Evolutionary conservation across 2,797 vertebrate species (phyloP), one percentile per base, ranked within the genome.

Genomic region (Meda fulgida): DNA sequence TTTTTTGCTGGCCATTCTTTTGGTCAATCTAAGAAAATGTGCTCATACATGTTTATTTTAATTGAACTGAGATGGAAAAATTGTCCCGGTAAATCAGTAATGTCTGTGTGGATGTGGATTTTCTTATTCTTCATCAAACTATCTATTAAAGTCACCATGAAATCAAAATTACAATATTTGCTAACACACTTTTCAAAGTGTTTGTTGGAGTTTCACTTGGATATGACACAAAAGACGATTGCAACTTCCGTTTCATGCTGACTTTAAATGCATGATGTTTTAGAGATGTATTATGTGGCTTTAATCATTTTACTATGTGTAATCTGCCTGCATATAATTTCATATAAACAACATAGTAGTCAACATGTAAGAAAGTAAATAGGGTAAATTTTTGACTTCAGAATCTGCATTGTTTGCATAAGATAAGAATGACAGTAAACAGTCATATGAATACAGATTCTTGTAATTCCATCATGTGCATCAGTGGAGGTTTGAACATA

Each of bases 401-500:
- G n/a, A 40, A 36, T 77, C 7, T 18, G n/a, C 7, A 18, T 29
- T 34, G 29, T 18, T 14, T 78, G 7, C 23, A 60, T 26, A 72
- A 8, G 13, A 40, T 18, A 23, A 53, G 31, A 48, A 82, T 73
- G 7, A 2, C 14, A n/a, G 36, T 58, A 72, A 48, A 60, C 21
- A 73, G 29, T 65, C 40, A 18, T 65, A 36, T 34, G 53, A 53
- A 78, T 69, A 26, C 34, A 60, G 40, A 83, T 85, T 38, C 31
- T 14, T 14, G 5, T 29, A 16, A 13, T 60, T 71, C 26, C 43
- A 46, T 87, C 36, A 51, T 23, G 1, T 73, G 70, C 14, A 82
- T 70, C 63, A 53, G 2, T n/a, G 51, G 73, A 82, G 81, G 76
- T 66, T 21, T 80, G 13, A 85, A 60, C 60, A 71, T 86, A 34